phyloP scores from a whole-genome alignment of 1,140 invertebrate genomes.

The Tenebrio molitor region DNA sequence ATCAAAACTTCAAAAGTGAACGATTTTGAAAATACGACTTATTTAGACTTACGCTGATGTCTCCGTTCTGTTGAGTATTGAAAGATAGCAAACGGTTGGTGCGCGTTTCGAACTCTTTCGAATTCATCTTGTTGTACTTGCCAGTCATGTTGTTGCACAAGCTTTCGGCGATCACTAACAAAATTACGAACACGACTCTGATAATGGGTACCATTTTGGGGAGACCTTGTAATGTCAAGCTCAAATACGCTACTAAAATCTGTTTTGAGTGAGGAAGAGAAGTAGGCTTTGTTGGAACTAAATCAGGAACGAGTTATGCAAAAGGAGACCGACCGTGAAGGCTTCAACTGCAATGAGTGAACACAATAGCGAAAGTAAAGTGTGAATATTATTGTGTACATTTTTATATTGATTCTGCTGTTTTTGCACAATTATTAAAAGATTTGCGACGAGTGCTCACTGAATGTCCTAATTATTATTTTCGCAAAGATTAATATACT shows the following conservation, averaged over 20 bases:
- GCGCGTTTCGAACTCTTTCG: conserved; percentile 45
- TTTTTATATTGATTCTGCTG: conserved; percentile 11
- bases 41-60: conserved; percentile 53
- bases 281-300: conserved; percentile 2
- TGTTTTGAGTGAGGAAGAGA: background rate
- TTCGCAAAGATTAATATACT: too few relatives aligned
- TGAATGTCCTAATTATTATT: too few relatives aligned
- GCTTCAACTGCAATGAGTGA: background rate
- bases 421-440: conserved; percentile 1
- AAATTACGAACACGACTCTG: background rate
- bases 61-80: conserved; percentile 57
- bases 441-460: background rate
- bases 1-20: conserved; percentile 47
- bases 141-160: conserved; percentile 44
- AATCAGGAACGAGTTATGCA: conserved; percentile 28
- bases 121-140: conserved; percentile 39
- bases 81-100: conserved; percentile 58
- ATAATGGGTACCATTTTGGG: conserved; percentile 13
- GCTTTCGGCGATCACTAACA: conserved; percentile 16
- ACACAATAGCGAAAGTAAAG: conserved; percentile 23
- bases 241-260: conserved; percentile 14
- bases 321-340: conserved; percentile 19
- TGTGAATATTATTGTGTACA: conserved; percentile 12
- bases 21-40: too few relatives aligned
- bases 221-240: background rate